phyloP scores from a whole-genome alignment of 2,797 vertebrate genomes.

The Lagodon rhomboides region DNA sequence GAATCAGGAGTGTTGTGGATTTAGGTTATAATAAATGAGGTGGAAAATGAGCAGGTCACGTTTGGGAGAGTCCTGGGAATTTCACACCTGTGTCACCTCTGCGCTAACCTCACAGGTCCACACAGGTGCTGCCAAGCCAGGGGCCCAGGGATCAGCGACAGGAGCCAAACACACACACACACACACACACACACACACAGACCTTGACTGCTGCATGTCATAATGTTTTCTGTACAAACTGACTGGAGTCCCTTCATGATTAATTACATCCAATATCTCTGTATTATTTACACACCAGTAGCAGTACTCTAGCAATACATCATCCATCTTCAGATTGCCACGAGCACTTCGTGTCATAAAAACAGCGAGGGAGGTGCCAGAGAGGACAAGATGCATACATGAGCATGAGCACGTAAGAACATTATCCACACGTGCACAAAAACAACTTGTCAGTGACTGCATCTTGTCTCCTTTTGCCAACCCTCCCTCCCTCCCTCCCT shows the following conservation, averaged over 20 bases:
- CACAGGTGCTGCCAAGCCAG: conserved; percentile 30
- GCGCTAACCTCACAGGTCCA: conserved; percentile 34
- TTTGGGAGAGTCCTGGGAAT: conserved; percentile 32
- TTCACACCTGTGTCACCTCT: conserved; percentile 55
- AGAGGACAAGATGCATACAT: conserved; percentile 22
- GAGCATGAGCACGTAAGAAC: conserved; percentile 37
- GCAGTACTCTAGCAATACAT: conserved; percentile 32
- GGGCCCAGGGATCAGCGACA: neutral
- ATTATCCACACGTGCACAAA: conserved; percentile 62
- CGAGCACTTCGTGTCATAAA: conserved; percentile 32
- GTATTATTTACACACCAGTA: conserved; percentile 55
- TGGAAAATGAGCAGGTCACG: conserved; percentile 52
- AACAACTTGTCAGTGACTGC: conserved; percentile 51
- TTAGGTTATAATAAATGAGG: conserved; percentile 62
- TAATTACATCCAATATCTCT: conserved; percentile 58
- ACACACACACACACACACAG: conserved; percentile 4
- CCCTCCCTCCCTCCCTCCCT: neutral
- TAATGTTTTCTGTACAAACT: conserved; percentile 28
- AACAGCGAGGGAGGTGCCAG: conserved; percentile 7
- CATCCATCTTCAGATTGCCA: conserved; percentile 41
- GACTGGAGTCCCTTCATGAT: conserved; percentile 42
- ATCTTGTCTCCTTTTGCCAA: conserved; percentile 30
- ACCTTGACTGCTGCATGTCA: conserved; percentile 13
- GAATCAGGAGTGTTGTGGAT: conserved; percentile 15
- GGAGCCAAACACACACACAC: conserved; percentile 3